A percentile compares a stretch with the other conserved stretches of the same genome.
Conservation (phyloP, 2,113 vertebrate species). For the Ceyx cyanopectus region DNA sequence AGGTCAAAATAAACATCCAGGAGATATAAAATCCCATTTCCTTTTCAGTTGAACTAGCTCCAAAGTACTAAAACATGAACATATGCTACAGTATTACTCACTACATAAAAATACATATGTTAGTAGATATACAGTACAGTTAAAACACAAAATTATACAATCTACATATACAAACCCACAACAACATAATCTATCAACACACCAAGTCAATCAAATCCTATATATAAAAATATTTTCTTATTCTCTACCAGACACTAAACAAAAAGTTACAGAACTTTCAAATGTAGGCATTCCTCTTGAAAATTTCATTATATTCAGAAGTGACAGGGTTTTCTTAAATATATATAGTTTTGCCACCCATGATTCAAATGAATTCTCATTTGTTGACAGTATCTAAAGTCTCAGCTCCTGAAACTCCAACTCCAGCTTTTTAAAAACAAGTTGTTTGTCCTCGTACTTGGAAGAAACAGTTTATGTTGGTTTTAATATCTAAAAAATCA, state of each 20-base stretch:
- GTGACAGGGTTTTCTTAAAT: background rate
- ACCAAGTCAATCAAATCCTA: constrained; percentile 36
- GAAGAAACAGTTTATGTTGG: background rate
- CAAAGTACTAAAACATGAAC: constrained; percentile 65
- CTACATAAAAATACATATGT: constrained; percentile 69
- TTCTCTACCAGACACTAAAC: constrained; percentile 26
- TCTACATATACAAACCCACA: constrained; percentile 56
- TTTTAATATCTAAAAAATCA: background rate
- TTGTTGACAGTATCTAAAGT: background rate
- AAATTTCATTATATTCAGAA: background rate
- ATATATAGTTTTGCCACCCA: background rate
- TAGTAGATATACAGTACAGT: constrained; percentile 60
- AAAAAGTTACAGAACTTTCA: constrained; percentile 45
- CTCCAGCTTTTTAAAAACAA: background rate
- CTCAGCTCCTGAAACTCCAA: background rate
- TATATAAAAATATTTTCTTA: constrained; percentile 41
- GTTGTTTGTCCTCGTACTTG: background rate
- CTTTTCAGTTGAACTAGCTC: constrained; percentile 55
- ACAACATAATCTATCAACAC: constrained; percentile 46
- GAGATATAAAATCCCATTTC: constrained; percentile 39
- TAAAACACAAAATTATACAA: constrained; percentile 59
- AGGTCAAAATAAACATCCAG: constrained; percentile 59
- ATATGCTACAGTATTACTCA: constrained; percentile 72
- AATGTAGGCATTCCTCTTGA: background rate
- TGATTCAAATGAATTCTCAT: background rate